Percentiles rank a stretch among this genome's conserved stretches.
These are phyloP conservation scores for Piaya cayana DNA, from an alignment of 2,113 vertebrate genomes.

Conservation along the genomic window DNA sequence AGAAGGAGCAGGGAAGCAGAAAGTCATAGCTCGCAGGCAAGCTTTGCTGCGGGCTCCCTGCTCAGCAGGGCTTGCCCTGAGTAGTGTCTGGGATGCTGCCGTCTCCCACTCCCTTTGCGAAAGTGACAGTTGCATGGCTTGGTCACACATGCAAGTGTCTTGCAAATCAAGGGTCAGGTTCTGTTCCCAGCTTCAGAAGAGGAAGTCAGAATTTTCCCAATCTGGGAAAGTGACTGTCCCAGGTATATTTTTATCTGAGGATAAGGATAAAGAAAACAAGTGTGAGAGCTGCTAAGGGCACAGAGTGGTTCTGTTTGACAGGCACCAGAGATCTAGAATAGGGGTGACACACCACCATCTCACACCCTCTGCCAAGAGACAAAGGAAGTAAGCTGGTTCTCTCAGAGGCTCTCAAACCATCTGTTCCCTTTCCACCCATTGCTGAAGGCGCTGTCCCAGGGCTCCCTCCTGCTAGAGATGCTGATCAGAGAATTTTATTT, in stretches of 20 bases:
- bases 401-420: background rate
- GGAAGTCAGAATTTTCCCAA: background rate
- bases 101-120: background rate
- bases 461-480: background rate
- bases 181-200: background rate
- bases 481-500: background rate
- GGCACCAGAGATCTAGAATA: background rate
- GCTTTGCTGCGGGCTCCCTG: background rate
- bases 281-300: background rate
- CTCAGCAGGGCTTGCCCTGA: background rate
- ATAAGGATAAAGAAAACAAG: background rate
- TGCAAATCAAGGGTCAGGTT: background rate
- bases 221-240: background rate
- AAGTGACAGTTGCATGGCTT: background rate
- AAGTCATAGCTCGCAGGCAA: fast-evolving
- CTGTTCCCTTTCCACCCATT: background rate
- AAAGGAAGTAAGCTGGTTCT: background rate
- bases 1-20: background rate
- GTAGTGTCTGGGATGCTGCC: background rate
- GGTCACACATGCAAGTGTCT: fast-evolving
- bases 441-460: background rate
- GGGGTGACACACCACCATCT: background rate
- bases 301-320: background rate
- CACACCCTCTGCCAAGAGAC: background rate
- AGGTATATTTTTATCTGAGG: background rate